phyloP scores from a whole-genome alignment of 2,113 vertebrate genomes.

The Ceyx margarethae region DNA sequence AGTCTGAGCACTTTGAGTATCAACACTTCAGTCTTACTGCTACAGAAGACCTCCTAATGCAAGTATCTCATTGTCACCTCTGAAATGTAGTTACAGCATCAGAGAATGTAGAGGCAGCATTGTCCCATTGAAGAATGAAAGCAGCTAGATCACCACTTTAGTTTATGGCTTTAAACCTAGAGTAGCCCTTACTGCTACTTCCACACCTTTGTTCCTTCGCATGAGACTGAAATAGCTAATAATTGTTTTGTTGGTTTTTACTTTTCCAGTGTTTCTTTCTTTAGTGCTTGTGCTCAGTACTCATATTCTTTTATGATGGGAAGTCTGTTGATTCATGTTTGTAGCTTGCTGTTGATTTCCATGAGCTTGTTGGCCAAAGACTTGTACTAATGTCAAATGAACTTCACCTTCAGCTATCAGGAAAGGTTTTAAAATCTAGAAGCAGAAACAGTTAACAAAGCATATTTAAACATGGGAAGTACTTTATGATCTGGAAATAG shows the following conservation, averaged over 20 bases:
- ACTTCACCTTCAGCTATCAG: background rate
- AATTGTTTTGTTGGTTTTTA: background rate
- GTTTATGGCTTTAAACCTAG: background rate
- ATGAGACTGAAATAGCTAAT: background rate
- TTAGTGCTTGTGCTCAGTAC: background rate
- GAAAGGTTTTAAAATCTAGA: constrained; percentile 3
- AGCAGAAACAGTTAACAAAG: constrained; percentile 24
- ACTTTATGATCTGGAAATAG: background rate
- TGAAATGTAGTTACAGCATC: constrained; percentile 26
- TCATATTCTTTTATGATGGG: background rate
- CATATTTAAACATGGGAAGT: background rate
- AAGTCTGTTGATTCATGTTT: background rate
- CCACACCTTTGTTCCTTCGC: background rate
- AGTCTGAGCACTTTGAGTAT: background rate
- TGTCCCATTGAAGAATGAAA: constrained; percentile 12
- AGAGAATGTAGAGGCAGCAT: constrained; percentile 48
- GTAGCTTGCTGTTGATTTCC: background rate
- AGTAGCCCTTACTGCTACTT: background rate
- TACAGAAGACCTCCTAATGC: background rate
- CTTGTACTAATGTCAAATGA: background rate
- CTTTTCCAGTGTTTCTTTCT: background rate
- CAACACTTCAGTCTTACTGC: background rate
- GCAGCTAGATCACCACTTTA: background rate
- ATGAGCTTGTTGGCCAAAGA: background rate
- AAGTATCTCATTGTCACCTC: background rate